Evolutionary conservation across 2,797 vertebrate species (phyloP).

Genomic region (Coccyzus lansbergi): DNA sequence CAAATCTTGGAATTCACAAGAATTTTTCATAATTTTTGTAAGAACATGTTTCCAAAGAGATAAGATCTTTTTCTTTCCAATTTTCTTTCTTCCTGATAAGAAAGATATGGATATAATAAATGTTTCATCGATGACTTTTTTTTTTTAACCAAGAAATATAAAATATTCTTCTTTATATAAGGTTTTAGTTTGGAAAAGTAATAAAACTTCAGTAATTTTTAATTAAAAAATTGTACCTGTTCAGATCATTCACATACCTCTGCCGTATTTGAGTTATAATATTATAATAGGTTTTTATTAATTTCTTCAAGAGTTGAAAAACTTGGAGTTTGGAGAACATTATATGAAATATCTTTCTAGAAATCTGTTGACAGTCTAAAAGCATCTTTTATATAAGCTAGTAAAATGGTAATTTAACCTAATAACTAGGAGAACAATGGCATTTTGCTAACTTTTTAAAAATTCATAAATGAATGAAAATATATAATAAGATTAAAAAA

Average conservation of each 20-base stretch:
- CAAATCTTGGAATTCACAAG: not conserved
- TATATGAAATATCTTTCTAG: not conserved
- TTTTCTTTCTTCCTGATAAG: not conserved
- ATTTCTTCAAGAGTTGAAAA: not conserved
- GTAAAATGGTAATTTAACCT: conserved; percentile 34
- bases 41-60: not conserved
- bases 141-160: not conserved
- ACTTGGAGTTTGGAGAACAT: not conserved
- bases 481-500: conserved; percentile 24
- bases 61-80: not conserved
- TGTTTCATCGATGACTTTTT: not conserved
- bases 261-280: not conserved
- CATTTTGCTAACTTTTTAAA: not conserved
- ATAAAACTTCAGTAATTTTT: not conserved
- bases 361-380: conserved; percentile 40
- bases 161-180: accelerated
- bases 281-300: not conserved
- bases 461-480: conserved; percentile 26
- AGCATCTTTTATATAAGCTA: conserved; percentile 42
- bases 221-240: not conserved
- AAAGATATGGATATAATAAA: not conserved
- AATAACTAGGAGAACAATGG: conserved; percentile 32
- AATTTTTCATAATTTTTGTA: not conserved
- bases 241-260: not conserved
- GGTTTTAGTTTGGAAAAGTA: not conserved